Evolutionary conservation across 2,797 vertebrate genomes (phyloP).

Genomic region (Acanthopagrus latus): DNA sequence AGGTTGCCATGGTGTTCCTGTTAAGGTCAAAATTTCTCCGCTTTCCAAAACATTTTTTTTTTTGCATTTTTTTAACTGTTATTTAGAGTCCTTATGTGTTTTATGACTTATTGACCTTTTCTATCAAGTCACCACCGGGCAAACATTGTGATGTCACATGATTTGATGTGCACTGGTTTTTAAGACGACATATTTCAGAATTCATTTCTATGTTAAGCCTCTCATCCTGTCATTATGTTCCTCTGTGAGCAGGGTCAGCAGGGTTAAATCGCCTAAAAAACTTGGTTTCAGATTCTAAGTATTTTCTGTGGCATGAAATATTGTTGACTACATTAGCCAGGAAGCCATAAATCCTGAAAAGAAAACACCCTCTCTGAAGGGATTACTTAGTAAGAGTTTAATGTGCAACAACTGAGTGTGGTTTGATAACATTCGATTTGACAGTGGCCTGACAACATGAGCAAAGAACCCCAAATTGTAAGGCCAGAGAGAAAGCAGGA

Average conservation of each 20-base stretch:
- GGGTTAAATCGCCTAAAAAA: not conserved
- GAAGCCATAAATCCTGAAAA: no score
- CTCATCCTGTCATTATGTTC: not conserved
- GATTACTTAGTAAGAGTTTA: not conserved
- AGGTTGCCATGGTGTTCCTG: constrained; percentile 10
- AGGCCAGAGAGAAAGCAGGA: not conserved
- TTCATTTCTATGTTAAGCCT: no score
- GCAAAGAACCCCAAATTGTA: not conserved
- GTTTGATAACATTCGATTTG: not conserved
- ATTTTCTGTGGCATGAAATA: not conserved
- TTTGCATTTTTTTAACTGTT: no score
- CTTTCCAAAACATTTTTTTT: not conserved
- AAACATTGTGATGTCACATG: not conserved
- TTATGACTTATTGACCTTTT: no score
- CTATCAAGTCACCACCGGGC: no score
- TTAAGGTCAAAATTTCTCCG: not conserved
- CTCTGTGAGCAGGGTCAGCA: not conserved
- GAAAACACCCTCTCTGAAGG: not conserved
- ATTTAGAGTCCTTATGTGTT: no score
- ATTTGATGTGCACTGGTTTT: not conserved
- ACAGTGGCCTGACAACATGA: not conserved
- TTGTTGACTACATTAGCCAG: not conserved
- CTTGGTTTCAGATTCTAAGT: not conserved
- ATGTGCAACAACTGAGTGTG: not conserved
- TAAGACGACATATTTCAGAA: not conserved